A percentile compares a stretch with the other conserved stretches of the same genome.
Conservation (phyloP, 2,113 vertebrate genomes). For the Australoheros scitulus region DNA sequence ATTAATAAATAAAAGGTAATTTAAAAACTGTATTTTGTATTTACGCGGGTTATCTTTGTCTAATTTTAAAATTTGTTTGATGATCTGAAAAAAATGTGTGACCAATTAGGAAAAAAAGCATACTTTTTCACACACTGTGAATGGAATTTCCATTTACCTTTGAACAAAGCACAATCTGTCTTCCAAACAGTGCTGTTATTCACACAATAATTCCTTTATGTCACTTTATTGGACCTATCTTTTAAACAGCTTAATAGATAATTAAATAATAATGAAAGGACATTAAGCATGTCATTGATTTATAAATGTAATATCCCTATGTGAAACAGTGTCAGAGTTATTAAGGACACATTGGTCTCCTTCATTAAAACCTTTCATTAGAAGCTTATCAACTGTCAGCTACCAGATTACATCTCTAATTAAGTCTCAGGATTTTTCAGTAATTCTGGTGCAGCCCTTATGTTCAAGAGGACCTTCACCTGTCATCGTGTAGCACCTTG, state of each 20-base stretch:
- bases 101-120: no score
- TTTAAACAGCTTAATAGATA: not conserved
- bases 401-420: not conserved
- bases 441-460: not conserved
- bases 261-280: not conserved
- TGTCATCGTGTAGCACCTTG: conserved; percentile 85
- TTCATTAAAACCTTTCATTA: not conserved
- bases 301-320: conserved; percentile 6
- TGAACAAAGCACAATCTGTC: not conserved
- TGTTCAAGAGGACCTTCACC: conserved; percentile 72
- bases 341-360: conserved; percentile 4
- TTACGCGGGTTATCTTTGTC: no score
- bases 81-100: no score
- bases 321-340: not conserved
- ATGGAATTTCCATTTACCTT: not conserved
- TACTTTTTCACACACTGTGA: not conserved
- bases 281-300: conserved; percentile 19
- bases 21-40: no score
- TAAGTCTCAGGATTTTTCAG: not conserved
- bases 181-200: not conserved
- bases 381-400: conserved; percentile 3
- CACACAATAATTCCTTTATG: not conserved
- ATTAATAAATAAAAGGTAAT: no score
- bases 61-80: no score
- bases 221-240: not conserved